These are phyloP conservation scores for Meandrusa payeni DNA, from an alignment of 2,888 invertebrate species.

Conservation along the genomic window DNA sequence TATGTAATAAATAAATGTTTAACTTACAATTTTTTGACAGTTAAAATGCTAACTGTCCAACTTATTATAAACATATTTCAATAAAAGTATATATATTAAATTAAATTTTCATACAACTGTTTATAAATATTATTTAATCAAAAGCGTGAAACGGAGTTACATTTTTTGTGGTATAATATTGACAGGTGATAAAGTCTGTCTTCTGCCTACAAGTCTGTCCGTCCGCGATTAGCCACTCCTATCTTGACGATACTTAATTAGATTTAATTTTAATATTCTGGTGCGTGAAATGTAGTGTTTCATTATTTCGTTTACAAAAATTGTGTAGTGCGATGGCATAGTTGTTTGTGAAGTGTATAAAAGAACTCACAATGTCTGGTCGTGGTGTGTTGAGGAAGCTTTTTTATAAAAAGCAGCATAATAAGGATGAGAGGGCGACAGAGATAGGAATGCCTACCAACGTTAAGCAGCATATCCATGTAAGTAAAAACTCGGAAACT, in stretches of 20 bases:
- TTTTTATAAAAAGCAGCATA: conserved; percentile 68
- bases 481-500: conserved; percentile 89
- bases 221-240: conserved; percentile 75
- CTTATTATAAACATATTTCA: too few species aligned
- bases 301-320: conserved; percentile 32
- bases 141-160: conserved; percentile 34
- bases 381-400: conserved; percentile 75
- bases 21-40: too few species aligned
- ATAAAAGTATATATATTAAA: too few species aligned
- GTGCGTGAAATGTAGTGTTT: conserved; percentile 56
- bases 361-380: conserved; percentile 66
- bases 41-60: too few species aligned
- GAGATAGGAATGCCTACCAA: conserved; percentile 92
- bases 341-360: conserved; percentile 37
- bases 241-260: conserved; percentile 48
- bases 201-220: conserved; percentile 43
- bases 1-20: too few species aligned
- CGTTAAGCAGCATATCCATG: conserved; percentile 92
- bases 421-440: conserved; percentile 77
- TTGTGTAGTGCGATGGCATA: conserved; percentile 48
- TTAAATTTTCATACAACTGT: too few species aligned
- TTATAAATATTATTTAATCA: background rate
- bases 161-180: conserved; percentile 33
- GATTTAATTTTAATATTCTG: conserved; percentile 43
- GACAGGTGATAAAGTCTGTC: conserved; percentile 54